A percentile compares a stretch with the other conserved stretches of the same genome.
phyloP scores from a whole-genome alignment of 1,140 invertebrate species.

The Frieseomelitta varia region DNA sequence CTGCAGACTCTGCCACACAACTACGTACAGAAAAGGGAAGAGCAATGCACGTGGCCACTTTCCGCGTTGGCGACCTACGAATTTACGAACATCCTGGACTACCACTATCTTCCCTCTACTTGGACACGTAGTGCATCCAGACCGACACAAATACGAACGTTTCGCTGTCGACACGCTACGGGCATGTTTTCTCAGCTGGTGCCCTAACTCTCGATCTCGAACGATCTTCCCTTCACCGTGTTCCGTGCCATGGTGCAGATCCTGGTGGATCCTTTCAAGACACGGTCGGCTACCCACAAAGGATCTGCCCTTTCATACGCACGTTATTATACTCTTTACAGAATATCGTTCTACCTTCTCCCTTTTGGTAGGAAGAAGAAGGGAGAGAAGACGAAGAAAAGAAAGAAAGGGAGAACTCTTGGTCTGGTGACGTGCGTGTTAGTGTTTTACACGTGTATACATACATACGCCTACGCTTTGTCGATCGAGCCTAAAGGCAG shows the following conservation, averaged over 20 bases:
- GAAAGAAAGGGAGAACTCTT: constrained; percentile 21
- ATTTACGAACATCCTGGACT: constrained; percentile 54
- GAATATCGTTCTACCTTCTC: constrained; percentile 78
- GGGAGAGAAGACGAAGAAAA: neutral
- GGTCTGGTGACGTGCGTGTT: neutral
- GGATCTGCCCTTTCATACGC: constrained; percentile 72
- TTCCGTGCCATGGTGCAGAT: constrained; percentile 46
- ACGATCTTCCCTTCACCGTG: constrained; percentile 33
- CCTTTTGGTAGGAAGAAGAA: constrained; percentile 1
- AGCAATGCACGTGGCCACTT: neutral
- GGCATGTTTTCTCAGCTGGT: constrained; percentile 80
- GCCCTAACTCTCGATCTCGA: constrained; percentile 67
- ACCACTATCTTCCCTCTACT: constrained; percentile 34
- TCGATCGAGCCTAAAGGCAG: constrained; percentile 40
- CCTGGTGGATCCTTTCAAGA: constrained; percentile 78
- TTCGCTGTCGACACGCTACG: constrained; percentile 70
- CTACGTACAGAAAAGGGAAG: neutral
- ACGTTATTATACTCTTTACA: constrained; percentile 80
- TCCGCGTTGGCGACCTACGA: constrained; percentile 23
- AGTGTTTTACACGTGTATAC: constrained; percentile 55
- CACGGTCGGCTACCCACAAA: constrained; percentile 81
- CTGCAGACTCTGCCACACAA: neutral
- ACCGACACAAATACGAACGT: constrained; percentile 56
- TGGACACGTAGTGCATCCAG: constrained; percentile 14
- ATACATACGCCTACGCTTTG: constrained; percentile 60